These are phyloP conservation scores for Trilocha varians DNA, from an alignment of 2,888 invertebrate genomes.

Conservation along the genomic window DNA sequence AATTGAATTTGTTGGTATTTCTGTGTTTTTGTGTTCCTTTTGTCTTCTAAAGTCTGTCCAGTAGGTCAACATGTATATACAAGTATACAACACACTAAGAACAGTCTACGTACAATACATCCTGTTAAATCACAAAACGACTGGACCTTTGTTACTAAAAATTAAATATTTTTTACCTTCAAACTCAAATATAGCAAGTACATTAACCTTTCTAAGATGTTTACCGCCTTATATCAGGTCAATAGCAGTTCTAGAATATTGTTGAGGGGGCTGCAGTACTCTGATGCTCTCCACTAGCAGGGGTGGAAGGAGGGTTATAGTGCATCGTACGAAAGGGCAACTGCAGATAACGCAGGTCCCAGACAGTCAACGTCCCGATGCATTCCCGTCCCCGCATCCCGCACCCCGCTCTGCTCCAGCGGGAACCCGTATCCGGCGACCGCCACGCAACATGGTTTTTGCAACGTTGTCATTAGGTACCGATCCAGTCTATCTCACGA, in stretches of 20 bases:
- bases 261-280: constrained; percentile 51
- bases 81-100: too few species aligned
- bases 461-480: constrained; percentile 35
- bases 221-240: constrained; percentile 57
- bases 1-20: too few species aligned
- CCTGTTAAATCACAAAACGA: too few species aligned
- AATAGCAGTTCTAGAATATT: constrained; percentile 51
- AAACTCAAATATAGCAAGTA: constrained; percentile 12
- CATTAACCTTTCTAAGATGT: constrained; percentile 29
- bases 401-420: constrained; percentile 30
- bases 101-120: too few species aligned
- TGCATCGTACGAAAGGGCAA: constrained; percentile 72
- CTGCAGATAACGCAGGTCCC: constrained; percentile 69
- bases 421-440: constrained; percentile 59
- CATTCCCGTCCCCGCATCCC: constrained; percentile 40
- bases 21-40: too few species aligned
- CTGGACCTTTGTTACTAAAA: too few species aligned
- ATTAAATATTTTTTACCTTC: too few species aligned
- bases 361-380: constrained; percentile 73
- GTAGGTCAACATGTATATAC: too few species aligned
- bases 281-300: constrained; percentile 37
- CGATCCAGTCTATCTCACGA: constrained; percentile 27
- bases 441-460: constrained; percentile 44
- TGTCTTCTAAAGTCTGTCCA: too few species aligned
- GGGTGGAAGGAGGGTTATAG: constrained; percentile 61